Evolutionary conservation across 2,797 vertebrate genomes (phyloP), one percentile per base, ranked within the genome.

Genomic region (Sebastes matsubarae): DNA sequence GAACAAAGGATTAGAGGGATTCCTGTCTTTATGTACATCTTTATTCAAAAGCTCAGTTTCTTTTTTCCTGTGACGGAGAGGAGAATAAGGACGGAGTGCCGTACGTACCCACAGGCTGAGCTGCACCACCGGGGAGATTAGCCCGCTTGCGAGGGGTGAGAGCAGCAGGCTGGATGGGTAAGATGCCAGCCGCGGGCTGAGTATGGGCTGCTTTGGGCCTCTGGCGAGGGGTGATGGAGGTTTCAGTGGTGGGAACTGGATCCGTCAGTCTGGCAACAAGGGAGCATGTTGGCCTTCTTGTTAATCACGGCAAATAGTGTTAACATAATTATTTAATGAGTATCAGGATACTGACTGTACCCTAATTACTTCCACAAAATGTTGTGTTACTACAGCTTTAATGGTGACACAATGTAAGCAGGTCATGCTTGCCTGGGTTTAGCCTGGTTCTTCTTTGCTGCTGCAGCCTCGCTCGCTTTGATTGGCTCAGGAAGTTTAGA

Each of bases 381-480:
- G 46, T 64, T 4, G 73, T 72, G 60, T 76, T 76, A 58, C 69
- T 68, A 81, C 61, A 80, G 79, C 69, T 82, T 82, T 82, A 82
- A 81, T 24, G 22, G 67, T 66, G 83, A 76, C 46, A 72, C 38
- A 58, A 10, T 66, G 77, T 63, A 64, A 82, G 82, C 50, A 54
- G 72, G 75, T 84, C 78, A 72, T 68, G 80, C 86, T 93, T 93
- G 97, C 98, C 98, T 98, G 94, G 98, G 94, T 88, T 99, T 99
- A 32, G 96, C 93, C 76, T 99, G 98, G 90, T 93, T 98, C 88
- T 96, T 96, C 95, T 99, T 99, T 91, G 97, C 97, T 60, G 97
- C 98, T n/a, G 98, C 98, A 88, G 98, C 98, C 90, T 99, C 99
- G 20, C 98, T 99, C 0, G 98, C 98, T 97, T 97, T 97, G 84